Evolutionary conservation across 2,113 vertebrate genomes (phyloP), one percentile per base, ranked within the genome.

Genomic region (Sander lucioperca): DNA sequence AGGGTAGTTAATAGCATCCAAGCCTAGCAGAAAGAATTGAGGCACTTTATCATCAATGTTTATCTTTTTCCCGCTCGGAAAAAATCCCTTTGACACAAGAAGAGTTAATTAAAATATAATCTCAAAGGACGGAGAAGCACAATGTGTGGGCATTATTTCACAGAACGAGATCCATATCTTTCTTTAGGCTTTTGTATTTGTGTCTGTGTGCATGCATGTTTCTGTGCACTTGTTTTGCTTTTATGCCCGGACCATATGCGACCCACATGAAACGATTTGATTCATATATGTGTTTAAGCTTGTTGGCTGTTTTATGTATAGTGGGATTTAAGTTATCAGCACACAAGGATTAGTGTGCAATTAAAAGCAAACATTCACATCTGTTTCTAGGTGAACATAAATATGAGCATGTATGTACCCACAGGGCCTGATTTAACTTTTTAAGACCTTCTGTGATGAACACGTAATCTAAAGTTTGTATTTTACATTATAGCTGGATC

Each of bases 31-130:
- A 70, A 30, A 56, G 14, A 61, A 83, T 54, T 61, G 33, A 68
- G 13, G 69, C 48, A 25, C 56, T 77, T 77, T 63, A 68, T 67
- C 36, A 64, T 39, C 12, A 61, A 25, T 61, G 21, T 68, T 27
- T 25, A 68, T 85, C 58, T 79, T 58, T 79, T 47, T 50, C 56
- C 30, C 0, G 2, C 16, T 73, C 11, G 62, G 68, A 68, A 18
- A 33, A 53, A 62, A 64, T 50, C 10, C 4, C 45, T 80, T 62
- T 70, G 47, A 47, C 33, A 57, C 30, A 33, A 67, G 39, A 54
- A 57, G 1, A 74, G 77, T 74, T 59, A 39, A 77, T 72, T 71
- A 54, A 75, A 85, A 72, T 45, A 59, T 6, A 3, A 43, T 86
- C 63, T 75, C 14, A 63, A 65, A 69, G 30, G 53, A 85, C 18